phyloP scores from a whole-genome alignment of 2,113 vertebrate genomes.

The Hyla sarda region DNA sequence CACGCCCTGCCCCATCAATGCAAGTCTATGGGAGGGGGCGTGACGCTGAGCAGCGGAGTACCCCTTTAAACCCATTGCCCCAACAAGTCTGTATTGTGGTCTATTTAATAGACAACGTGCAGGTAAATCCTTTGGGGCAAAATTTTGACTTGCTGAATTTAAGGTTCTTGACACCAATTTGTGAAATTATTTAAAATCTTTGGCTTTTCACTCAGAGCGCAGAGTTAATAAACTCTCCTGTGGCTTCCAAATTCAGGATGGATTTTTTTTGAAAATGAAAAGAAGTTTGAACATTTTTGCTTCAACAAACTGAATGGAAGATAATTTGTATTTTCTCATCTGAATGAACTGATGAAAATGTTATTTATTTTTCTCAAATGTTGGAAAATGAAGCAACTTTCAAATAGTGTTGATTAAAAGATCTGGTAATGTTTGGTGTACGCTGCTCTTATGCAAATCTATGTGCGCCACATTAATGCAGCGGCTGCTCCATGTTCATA shows the following conservation, averaged over 20 bases:
- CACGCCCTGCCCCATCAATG: too few species aligned
- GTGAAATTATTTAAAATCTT: conserved; percentile 12
- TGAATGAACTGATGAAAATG: not conserved
- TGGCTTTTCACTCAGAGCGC: not conserved
- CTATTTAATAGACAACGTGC: not conserved
- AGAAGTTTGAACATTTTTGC: not conserved
- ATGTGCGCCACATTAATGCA: too few species aligned
- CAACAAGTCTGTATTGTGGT: not conserved
- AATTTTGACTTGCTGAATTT: not conserved
- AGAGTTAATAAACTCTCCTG: conserved; percentile 1
- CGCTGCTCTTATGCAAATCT: not conserved
- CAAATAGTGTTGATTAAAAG: too few species aligned
- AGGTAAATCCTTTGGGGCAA: conserved; percentile 7
- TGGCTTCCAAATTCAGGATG: not conserved
- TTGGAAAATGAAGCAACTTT: not conserved
- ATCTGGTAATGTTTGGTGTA: not conserved
- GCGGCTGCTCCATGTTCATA: too few species aligned
- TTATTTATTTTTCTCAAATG: not conserved
- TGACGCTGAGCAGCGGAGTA: too few species aligned
- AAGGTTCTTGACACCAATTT: not conserved
- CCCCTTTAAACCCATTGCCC: not conserved
- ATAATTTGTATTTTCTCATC: not conserved
- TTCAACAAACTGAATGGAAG: too few species aligned
- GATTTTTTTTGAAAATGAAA: conserved; percentile 25
- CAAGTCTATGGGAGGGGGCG: too few species aligned